These are phyloP conservation scores for Drosophila yooni DNA, from an alignment of 2,888 invertebrate genomes.

Conservation along the genomic window DNA sequence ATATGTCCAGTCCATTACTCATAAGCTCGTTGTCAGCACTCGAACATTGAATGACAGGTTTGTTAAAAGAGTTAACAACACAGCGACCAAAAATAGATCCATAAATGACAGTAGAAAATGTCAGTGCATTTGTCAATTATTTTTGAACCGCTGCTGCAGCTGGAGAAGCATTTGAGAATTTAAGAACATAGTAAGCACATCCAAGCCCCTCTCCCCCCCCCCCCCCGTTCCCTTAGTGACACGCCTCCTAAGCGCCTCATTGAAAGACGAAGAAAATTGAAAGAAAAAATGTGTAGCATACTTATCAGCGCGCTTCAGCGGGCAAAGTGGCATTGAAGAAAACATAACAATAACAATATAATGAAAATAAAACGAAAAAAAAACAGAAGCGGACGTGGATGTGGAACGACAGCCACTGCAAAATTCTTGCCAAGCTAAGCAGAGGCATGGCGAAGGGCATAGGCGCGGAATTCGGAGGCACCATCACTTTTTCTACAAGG, in stretches of 20 bases:
- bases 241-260: conserved; percentile 7
- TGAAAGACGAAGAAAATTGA: conserved; percentile 50
- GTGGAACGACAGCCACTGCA: conserved; percentile 19
- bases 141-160: conserved; percentile 1
- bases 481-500: conserved; percentile 59
- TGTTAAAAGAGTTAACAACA: neutral
- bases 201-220: neutral
- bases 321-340: conserved; percentile 75
- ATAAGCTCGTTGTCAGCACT: neutral
- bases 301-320: conserved; percentile 62
- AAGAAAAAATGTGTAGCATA: conserved; percentile 68
- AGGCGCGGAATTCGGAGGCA: conserved; percentile 1
- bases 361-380: neutral
- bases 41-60: neutral
- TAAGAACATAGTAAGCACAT: conserved; percentile 5
- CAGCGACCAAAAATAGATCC: neutral
- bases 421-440: conserved; percentile 33
- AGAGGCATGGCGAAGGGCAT: neutral
- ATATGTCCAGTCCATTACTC: neutral
- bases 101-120: conserved; percentile 3
- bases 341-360: conserved; percentile 51
- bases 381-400: conserved; percentile 9
- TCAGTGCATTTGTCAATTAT: conserved; percentile 21
- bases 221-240: neutral
- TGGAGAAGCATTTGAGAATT: conserved; percentile 1